Percentiles rank a stretch among this genome's conserved stretches.
These are phyloP conservation scores for Suncus etruscus DNA, from an alignment of 2,113 vertebrate species.

Conservation along the genomic window DNA sequence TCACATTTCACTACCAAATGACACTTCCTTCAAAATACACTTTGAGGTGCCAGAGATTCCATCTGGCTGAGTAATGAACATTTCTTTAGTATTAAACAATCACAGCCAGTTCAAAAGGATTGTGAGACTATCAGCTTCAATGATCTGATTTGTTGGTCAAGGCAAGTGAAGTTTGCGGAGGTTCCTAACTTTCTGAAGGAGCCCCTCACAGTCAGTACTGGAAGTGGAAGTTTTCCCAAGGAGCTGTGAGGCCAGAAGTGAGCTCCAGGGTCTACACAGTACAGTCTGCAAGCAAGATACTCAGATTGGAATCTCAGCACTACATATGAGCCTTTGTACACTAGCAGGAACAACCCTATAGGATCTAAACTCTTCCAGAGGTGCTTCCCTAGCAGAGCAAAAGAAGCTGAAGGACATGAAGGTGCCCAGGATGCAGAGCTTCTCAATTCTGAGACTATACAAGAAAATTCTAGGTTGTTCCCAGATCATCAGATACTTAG, in stretches of 20 bases:
- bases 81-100: slow-evolving; percentile 58
- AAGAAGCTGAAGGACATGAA: not conserved
- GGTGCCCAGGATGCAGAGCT: not conserved
- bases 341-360: no score
- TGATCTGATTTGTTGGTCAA: slow-evolving; percentile 36
- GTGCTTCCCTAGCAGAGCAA: no score
- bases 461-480: not conserved
- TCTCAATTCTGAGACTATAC: not conserved
- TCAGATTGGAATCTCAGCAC: no score
- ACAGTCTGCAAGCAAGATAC: no score
- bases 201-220: not conserved
- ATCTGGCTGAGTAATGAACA: slow-evolving; percentile 58
- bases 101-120: slow-evolving; percentile 35
- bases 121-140: not conserved
- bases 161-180: not conserved
- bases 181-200: not conserved
- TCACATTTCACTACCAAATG: slow-evolving; percentile 43
- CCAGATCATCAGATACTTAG: not conserved
- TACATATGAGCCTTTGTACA: no score
- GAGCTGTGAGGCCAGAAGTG: no score
- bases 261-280: no score
- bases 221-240: not conserved
- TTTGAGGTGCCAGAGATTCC: slow-evolving; percentile 50
- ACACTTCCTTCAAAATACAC: slow-evolving; percentile 50
- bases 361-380: no score